Base-by-base conservation (phyloP, 2,113 vertebrate genomes). In the Tupaia tana region DNA sequence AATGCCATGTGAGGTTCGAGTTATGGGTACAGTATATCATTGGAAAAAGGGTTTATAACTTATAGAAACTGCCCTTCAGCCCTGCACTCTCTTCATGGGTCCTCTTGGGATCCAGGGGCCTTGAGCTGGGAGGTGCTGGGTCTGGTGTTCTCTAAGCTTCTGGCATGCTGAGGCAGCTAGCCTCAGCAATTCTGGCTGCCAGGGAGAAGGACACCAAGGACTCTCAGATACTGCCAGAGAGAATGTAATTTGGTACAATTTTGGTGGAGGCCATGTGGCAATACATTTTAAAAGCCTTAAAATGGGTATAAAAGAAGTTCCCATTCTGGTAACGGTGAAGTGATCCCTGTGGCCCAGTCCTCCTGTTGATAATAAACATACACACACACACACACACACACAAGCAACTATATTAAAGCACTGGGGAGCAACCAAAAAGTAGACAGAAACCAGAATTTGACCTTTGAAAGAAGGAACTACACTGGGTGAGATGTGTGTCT, bases 151-250 rank as follows among this genome's bases (percentile, higher is more conserved):
- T 82, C 73, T 67, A 43, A 59, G 14, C 2, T 59, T 91, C 74
- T 18, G 31, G 7, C 6, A 78, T 61, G 69, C 27, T 16, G 2
- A 31, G 9, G 70, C 59, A 58, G 31, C 80, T 52, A 24, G 27
- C 54, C 59, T 80, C 70, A 95, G 58, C 89, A 82, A 87, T 80
- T 84, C 54, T 77, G 71, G 43, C 52, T 86, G 81, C 77, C n/a
- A 15, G 18, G 9, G 31, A 19, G 20, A 34, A 61, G 34, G 4
- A 4, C 67, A 29, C 16, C 11, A 78, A 22, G 34, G 19, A 63
- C 52, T 66, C 19, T 54, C 20, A 52, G 24, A 16, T 13, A 6
- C 31, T 29, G 3, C 19, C 20, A 83, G 31, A 71, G 67, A 83
- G 92, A 66, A 78, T 27, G 27, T 58, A 18, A 90, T 64, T 1